phyloP scores from a whole-genome alignment of 2,888 invertebrate genomes.

The Eristalis pertinax region DNA sequence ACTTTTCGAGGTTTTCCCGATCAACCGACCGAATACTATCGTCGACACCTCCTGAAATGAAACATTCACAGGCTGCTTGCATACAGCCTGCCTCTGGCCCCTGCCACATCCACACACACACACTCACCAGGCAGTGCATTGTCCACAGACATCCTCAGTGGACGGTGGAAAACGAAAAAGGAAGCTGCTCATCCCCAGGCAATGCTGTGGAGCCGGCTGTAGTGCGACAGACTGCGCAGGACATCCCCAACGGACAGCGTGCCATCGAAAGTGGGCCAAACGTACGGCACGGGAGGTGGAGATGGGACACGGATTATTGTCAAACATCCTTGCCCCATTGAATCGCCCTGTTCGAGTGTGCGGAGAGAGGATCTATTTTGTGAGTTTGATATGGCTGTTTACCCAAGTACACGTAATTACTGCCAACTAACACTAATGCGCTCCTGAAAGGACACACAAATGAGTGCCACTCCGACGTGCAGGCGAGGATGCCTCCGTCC shows the following conservation, averaged over 20 bases:
- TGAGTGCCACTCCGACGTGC: constrained; percentile 6
- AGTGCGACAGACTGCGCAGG: constrained; percentile 35
- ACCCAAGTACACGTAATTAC: constrained; percentile 12
- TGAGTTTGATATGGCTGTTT: constrained; percentile 7
- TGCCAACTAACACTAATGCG: constrained; percentile 15
- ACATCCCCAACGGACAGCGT: constrained; percentile 25
- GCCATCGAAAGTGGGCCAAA: constrained; percentile 35
- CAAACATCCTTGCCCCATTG: constrained; percentile 33
- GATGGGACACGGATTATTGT: constrained; percentile 23
- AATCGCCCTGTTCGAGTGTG: not conserved
- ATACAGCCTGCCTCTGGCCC: not conserved
- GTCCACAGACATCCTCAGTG: not conserved
- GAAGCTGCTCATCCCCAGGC: not conserved
- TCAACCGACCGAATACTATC: constrained; percentile 1
- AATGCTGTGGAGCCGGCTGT: not conserved
- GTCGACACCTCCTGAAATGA: constrained; percentile 14
- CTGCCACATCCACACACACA: not conserved
- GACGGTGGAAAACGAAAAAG: not conserved
- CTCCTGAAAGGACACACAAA: not conserved
- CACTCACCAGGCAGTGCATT: not conserved
- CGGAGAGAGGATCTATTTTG: not conserved
- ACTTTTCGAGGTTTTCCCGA: constrained; percentile 21
- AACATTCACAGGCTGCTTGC: not conserved
- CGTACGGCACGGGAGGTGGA: not conserved
- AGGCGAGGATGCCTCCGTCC: constrained; percentile 15